Evolutionary conservation across 2,797 vertebrate species (phyloP), one percentile per base, ranked within the genome.

Genomic region (Australoheros facetus): DNA sequence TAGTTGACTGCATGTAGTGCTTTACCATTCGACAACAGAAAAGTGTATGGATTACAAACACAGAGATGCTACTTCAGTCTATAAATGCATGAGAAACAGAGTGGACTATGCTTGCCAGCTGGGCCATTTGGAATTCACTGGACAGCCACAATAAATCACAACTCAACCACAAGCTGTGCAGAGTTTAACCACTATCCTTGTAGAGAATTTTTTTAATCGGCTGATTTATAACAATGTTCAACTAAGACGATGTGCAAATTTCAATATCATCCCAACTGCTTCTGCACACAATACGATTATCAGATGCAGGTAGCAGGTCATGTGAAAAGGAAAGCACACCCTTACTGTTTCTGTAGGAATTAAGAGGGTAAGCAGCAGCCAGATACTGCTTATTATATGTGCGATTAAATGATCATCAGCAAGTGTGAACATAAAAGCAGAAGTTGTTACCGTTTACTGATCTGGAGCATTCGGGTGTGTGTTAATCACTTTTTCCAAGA

Each of bases 101-200:
- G 64, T 8, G n/a, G 23, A 75, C 78, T 75, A 28, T 19, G 82
- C 54, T 12, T 51, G 77, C 73, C 80, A 85, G 79, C 73, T 80
- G 75, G 53, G 66, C 56, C 77, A 51, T 83, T 75, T 73, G 82
- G 71, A 83, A 87, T 82, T 79, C 30, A 60, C 42, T 59, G 78
- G 73, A 77, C 70, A 71, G 56, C 80, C 62, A 19, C 73, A 77
- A 73, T 34, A 53, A 81, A 87, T 77, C 78, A 73, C 55, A 81
- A 57, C 55, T 59, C 14, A 23, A 78, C 79, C 78, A 75, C 58
- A 71, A 81, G 26, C 48, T 28, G 6, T 21, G 42, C 73, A 81
- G 80, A 85, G 73, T 73, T 77, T 26, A 45, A 75, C 75, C 28
- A 0, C 17, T n/a, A 58, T 59, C n/a, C 37, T 32, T 39, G 53